phyloP scores from a whole-genome alignment of 2,888 invertebrate genomes.

The Eupelmus urozonus region DNA sequence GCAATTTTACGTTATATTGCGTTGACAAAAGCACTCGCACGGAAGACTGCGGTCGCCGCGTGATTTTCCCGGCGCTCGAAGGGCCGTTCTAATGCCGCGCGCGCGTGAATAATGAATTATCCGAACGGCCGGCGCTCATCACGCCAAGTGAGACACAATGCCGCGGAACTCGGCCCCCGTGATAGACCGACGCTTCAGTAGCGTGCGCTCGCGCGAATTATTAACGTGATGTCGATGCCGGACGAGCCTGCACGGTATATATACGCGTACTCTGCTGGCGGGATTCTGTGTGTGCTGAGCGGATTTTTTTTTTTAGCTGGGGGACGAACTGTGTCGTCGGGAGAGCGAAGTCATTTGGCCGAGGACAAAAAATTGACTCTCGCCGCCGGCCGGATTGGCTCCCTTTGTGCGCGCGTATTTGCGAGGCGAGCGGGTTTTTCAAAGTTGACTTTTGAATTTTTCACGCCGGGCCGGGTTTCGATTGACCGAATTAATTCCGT shows the following conservation, averaged over 20 bases:
- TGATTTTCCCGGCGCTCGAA: slow-evolving; percentile 60
- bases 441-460: too few relatives aligned
- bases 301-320: too few relatives aligned
- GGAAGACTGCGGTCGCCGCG: slow-evolving; percentile 56
- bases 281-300: not conserved
- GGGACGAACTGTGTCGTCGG: not conserved
- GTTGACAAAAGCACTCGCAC: slow-evolving; percentile 48
- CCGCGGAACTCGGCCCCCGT: too few relatives aligned
- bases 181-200: too few relatives aligned
- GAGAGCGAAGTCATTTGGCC: too few relatives aligned
- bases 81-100: slow-evolving; percentile 33
- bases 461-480: too few relatives aligned
- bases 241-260: not conserved
- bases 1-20: slow-evolving; percentile 29
- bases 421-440: not conserved
- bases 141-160: too few relatives aligned
- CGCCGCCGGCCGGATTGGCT: not conserved
- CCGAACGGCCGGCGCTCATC: slow-evolving; percentile 48
- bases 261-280: too few relatives aligned
- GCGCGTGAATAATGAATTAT: slow-evolving; percentile 59
- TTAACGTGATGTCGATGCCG: not conserved
- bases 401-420: not conserved
- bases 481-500: too few relatives aligned
- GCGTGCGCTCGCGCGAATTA: not conserved
- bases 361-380: too few relatives aligned